These are phyloP conservation scores for Ascidia mentula DNA, from an alignment of 23 tunicate genomes.

Conservation along the genomic window DNA sequence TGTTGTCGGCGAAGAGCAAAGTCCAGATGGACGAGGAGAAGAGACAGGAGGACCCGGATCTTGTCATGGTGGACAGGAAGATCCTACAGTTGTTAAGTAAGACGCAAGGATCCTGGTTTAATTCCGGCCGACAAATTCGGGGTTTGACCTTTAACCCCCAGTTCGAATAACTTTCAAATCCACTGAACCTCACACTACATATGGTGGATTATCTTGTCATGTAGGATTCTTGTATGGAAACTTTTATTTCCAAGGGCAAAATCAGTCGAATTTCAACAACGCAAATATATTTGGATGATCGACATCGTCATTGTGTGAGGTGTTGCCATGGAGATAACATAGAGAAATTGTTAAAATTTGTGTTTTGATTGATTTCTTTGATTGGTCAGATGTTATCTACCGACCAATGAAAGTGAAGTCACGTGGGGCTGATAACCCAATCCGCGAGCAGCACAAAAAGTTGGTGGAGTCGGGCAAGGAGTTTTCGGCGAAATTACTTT, in stretches of 20 bases:
- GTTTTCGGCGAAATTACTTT: conserved; percentile 32
- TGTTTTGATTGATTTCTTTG: too few species aligned
- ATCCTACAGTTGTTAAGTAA: neutral
- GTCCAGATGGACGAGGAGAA: neutral
- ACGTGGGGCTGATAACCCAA: neutral
- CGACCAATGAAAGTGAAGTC: conserved; percentile 14
- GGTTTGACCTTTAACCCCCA: neutral
- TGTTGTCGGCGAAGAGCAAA: conserved; percentile 1
- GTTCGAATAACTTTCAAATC: neutral
- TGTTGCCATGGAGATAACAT: too few species aligned
- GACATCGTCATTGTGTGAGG: too few species aligned
- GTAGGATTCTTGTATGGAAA: too few species aligned
- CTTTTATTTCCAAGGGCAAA: too few species aligned
- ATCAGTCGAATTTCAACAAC: too few species aligned
- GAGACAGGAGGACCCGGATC: neutral
- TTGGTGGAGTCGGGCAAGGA: neutral
- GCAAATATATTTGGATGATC: too few species aligned
- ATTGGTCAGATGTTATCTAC: neutral
- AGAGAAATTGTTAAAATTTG: too few species aligned
- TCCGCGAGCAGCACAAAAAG: neutral
- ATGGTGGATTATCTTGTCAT: too few species aligned
- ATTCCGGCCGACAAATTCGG: neutral
- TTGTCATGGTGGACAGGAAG: neutral
- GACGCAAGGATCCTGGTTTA: neutral
- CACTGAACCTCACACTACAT: too few species aligned